phyloP scores from a whole-genome alignment of 1,140 invertebrate species.

The Cyclargus thomasi region DNA sequence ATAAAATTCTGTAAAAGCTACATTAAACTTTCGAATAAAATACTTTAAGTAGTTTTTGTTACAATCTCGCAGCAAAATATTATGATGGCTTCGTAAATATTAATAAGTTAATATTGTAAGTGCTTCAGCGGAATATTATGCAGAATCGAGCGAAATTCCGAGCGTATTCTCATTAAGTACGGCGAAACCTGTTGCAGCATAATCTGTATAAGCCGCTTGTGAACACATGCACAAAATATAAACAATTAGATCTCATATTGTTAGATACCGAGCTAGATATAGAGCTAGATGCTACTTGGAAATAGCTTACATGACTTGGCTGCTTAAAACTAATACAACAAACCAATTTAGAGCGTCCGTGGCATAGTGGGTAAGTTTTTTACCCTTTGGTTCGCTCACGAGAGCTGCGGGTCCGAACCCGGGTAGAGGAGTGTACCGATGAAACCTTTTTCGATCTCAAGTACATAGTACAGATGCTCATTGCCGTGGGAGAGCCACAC shows the following conservation, averaged over 20 bases:
- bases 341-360: no score
- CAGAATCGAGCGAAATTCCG: not conserved
- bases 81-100: not conserved
- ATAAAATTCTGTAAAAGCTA: no score
- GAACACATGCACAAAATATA: not conserved
- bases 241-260: not conserved
- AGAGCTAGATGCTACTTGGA: not conserved
- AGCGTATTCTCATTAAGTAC: not conserved
- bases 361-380: no score
- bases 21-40: no score
- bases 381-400: no score
- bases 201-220: not conserved
- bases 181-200: not conserved
- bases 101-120: not conserved
- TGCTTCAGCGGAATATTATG: not conserved
- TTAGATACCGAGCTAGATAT: not conserved
- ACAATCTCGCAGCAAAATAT: not conserved
- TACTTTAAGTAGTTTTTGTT: no score
- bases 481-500: no score
- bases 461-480: no score
- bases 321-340: not conserved
- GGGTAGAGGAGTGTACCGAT: no score
- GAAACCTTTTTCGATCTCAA: no score
- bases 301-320: not conserved
- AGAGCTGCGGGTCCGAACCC: no score